A percentile compares a stretch with the other conserved stretches of the same genome.
These are phyloP conservation scores for Sarotherodon lohbergeri DNA, from an alignment of 2,113 vertebrate species.

Conservation along the genomic window DNA sequence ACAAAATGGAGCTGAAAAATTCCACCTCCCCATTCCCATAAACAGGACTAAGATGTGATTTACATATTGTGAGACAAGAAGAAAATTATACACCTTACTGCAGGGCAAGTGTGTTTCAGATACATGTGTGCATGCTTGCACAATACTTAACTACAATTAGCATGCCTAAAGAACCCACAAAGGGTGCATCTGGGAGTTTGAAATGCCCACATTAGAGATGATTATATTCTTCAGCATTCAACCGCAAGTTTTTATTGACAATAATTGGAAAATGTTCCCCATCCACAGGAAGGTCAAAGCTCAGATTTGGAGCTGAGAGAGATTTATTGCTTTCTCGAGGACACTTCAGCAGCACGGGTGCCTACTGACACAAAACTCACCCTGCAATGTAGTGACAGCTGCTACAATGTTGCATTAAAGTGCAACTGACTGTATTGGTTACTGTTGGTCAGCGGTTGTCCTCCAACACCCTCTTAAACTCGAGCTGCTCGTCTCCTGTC, in stretches of 20 bases:
- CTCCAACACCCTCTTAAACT: background rate
- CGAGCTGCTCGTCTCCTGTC: background rate
- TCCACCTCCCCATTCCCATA: constrained; percentile 19
- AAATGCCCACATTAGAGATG: background rate
- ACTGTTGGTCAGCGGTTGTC: background rate
- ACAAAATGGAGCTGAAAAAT: constrained; percentile 26
- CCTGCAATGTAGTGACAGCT: background rate
- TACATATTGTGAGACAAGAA: background rate
- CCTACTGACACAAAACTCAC: background rate
- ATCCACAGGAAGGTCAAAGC: background rate
- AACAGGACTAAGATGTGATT: constrained; percentile 18
- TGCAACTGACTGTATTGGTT: background rate
- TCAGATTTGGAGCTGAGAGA: background rate
- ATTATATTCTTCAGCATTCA: background rate
- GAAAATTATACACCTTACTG: background rate
- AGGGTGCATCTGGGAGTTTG: background rate
- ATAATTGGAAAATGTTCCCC: background rate
- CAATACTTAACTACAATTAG: background rate
- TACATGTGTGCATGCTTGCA: background rate
- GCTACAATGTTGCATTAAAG: background rate
- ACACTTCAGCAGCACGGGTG: background rate
- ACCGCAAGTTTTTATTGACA: background rate
- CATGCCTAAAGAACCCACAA: background rate
- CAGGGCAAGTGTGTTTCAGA: background rate
- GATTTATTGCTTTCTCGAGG: background rate